Base-by-base conservation (phyloP, 2,113 vertebrate genomes). In the Camelus bactrianus region DNA sequence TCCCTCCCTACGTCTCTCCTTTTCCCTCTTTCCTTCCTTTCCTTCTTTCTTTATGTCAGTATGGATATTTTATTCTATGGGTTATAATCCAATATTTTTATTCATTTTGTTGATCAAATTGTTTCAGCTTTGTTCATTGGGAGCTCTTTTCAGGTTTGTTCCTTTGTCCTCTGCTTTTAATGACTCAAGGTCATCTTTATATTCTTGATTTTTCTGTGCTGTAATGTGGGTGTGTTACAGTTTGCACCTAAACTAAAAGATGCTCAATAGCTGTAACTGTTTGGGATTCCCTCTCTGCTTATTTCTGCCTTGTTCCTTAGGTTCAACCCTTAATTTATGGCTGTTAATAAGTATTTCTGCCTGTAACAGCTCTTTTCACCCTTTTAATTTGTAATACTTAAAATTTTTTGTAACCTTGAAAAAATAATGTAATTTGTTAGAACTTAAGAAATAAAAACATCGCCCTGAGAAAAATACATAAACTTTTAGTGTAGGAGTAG, bases 121-220 rank as follows among this genome's bases (percentile, higher is more conserved):
- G 10, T 95, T 89, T 24, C 15, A 91, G 46, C 54, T 89, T 93
- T 92, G 38, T 38, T 70, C 46, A 58, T 65, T 93, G 35, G 60
- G 38, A 85, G 3, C 38, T 82, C 81, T 96, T 94, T 94, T 75
- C 60, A 65, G 38, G 60, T 89, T 93, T 64, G 22, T 22, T 82
- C 64, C 32, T 96, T 94, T 92, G 32, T 83, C 35, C 46, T 89
- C 62, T 94, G 28, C 28, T 93, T 94, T 95, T 94, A 72, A 54
- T 94, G 17, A 69, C 42, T 96, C 38, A 50, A 26, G 32, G 6
- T 93, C 20, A 56, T 91, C 24, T 91, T 95, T 87, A 75, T 54
- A 38, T n/a, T 88, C 17, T 69, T 86, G 4, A 16, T 85, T 93
- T 94, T 97, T 77, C 11, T 75, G 22, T 65, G 13, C 9, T 65